phyloP scores from a whole-genome alignment of 2,113 vertebrate species.

The Aspidoscelis tigris region DNA sequence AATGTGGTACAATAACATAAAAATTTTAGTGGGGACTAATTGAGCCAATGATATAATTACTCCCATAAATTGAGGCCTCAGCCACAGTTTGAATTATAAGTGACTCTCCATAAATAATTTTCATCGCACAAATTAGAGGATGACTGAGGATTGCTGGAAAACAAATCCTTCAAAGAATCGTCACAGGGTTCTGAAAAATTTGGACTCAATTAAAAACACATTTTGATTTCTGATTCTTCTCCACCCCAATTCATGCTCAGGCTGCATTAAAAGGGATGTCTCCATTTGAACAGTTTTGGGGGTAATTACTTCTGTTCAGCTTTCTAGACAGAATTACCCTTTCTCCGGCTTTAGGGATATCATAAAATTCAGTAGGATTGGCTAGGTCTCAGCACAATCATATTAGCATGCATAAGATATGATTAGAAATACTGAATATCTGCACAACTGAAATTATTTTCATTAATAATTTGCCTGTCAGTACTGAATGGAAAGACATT shows the following conservation, averaged over 20 bases:
- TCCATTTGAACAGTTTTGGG: not conserved
- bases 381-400: not conserved
- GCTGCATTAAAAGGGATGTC: not conserved
- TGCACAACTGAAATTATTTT: constrained; percentile 28
- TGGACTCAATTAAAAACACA: not conserved
- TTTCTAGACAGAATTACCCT: not conserved
- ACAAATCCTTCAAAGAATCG: constrained; percentile 2
- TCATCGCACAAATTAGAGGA: constrained; percentile 44
- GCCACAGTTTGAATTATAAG: constrained; percentile 54
- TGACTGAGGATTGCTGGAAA: constrained; percentile 15
- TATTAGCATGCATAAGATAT: no score
- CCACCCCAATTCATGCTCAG: not conserved
- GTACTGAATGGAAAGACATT: constrained; percentile 9
- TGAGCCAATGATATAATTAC: constrained; percentile 70
- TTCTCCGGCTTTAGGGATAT: not conserved
- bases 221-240: no score
- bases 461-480: constrained; percentile 32
- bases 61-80: constrained; percentile 62
- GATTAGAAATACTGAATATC: constrained; percentile 18
- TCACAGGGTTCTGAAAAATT: not conserved
- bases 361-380: no score
- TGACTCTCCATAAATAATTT: constrained; percentile 60
- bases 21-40: constrained; percentile 65
- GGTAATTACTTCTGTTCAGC: not conserved
- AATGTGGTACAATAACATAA: constrained; percentile 39